Evolutionary conservation across 1,140 invertebrate species (phyloP), one percentile per base, ranked within the genome.

Genomic region (Drosophila arizonae): DNA sequence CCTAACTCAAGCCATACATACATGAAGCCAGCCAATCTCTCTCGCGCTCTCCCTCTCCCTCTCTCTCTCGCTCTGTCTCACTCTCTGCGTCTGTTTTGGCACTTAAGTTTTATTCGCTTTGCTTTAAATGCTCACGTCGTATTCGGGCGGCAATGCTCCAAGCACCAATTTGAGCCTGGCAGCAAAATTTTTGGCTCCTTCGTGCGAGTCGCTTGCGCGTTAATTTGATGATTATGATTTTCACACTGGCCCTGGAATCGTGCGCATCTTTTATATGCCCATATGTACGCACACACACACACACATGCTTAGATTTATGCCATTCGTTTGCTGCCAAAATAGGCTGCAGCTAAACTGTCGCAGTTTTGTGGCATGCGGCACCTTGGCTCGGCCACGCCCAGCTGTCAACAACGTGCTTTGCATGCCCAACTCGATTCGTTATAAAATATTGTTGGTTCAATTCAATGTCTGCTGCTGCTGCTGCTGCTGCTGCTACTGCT

Each of bases 181-280:
- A 39, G 36, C 70, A 70, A 86, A 45, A 17, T 17, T 46, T 46
- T 80, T 85, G 48, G 26, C 13, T 60, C 4, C 46, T 33, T 36
- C 36, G 45, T 30, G 51, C 51, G 6, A n/a, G 69, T 15, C 64
- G 48, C 55, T 52, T 54, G 79, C 72, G 68, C 77, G 77, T 87
- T 86, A 81, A 86, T 87, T 87, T 88, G 79, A 88, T 67, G 84
- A 82, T 87, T 87, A 87, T 87, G 80, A 87, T 82, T 87, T 87
- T 75, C 72, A 55, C 81, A 79, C 68, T 67, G 58, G 28, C 57
- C 43, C 5, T 24, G 21, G 50, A 72, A 72, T 72, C 63, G 64
- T 72, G 69, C 48, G 46, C 69, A 45, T 13, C 26, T 55, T 66
- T 62, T 64, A 60, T 39, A 39, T 39, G 21, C 21, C 21, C 21